Conservation (phyloP, 1,140 invertebrate species). For the Muscidifurax raptorellus region DNA sequence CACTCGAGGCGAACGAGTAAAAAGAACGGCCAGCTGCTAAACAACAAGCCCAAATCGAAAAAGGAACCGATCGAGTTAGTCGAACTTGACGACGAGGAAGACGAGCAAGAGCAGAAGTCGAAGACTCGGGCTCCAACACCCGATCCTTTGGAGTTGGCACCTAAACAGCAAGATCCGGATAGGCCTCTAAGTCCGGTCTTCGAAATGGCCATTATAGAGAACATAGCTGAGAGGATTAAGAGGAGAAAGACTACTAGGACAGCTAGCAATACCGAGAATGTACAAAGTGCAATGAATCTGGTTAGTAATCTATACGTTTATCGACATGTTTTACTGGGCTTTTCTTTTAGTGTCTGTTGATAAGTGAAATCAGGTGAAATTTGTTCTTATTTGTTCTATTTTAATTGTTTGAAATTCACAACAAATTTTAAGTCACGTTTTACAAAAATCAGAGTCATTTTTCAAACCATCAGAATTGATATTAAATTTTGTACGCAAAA, state of each 20-base stretch:
- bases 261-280: conserved; percentile 36
- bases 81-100: conserved; percentile 32
- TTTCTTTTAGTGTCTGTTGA: conserved; percentile 2
- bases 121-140: not conserved
- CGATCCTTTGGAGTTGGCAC: conserved; percentile 30
- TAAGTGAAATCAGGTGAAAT: too few species aligned
- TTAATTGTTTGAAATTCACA: not conserved
- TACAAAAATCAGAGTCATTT: too few species aligned
- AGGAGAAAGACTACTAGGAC: conserved; percentile 62
- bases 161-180: conserved; percentile 15
- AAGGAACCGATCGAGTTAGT: conserved; percentile 26
- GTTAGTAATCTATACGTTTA: conserved; percentile 22
- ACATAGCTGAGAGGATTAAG: conserved; percentile 72
- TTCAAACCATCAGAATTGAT: not conserved
- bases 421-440: too few species aligned
- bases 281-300: conserved; percentile 34
- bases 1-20: not conserved
- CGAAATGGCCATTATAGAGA: conserved; percentile 62
- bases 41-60: conserved; percentile 6
- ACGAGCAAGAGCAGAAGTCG: not conserved
- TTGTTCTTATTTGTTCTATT: too few species aligned
- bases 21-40: conserved; percentile 22
- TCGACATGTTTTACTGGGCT: not conserved
- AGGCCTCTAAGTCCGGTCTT: conserved; percentile 9
- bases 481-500: too few species aligned